Base-by-base conservation (phyloP, 2,888 invertebrate genomes). In the Oligia latruncula region DNA sequence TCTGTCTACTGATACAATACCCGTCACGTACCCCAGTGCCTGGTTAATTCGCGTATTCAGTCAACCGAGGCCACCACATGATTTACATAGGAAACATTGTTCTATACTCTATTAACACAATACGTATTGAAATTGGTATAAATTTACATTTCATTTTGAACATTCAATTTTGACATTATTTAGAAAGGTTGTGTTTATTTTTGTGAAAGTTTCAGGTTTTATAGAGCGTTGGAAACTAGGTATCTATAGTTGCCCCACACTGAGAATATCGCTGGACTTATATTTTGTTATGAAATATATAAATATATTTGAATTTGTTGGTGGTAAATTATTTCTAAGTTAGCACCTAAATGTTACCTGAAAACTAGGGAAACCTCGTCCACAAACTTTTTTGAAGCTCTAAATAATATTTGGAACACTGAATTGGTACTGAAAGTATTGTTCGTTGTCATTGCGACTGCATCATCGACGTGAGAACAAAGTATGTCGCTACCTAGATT, bases 31-130 rank as follows among this genome's bases (percentile, higher is more conserved):
- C 80, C 75, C 81, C 81, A 84, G 72, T 86, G 85, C 86, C 84
- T 89, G 82, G 90, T 90, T 90, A 91, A 92, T 92, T 91, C 85
- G 87, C 76, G 83, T 87, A 89, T 88, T 88, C 90, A 89, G 84
- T 88, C 90, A 84, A 80, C 87, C 88, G 80, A 87, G 84, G 86
- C 79, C 87, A 84, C 80, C 77, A 77, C 86, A 87, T 90, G 87
- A 90, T 91, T 91, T 89, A 90, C 82, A 89, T 89, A 89, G 81
- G 71, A 87, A 81, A 90, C 89, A 91, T 88, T 81, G 83, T 87
- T 87, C 82, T 80, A 74, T 76, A 74, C 65, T 78, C 78, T 85
- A 85, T 74, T 86, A 81, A 85, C 77, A 78, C 79, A 87, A 86
- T 85, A 83, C 66, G 82, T 86, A 87, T 88, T 86, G 71, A 71